phyloP scores from a whole-genome alignment of 2,888 invertebrate genomes.

The Xestia ashworthii region DNA sequence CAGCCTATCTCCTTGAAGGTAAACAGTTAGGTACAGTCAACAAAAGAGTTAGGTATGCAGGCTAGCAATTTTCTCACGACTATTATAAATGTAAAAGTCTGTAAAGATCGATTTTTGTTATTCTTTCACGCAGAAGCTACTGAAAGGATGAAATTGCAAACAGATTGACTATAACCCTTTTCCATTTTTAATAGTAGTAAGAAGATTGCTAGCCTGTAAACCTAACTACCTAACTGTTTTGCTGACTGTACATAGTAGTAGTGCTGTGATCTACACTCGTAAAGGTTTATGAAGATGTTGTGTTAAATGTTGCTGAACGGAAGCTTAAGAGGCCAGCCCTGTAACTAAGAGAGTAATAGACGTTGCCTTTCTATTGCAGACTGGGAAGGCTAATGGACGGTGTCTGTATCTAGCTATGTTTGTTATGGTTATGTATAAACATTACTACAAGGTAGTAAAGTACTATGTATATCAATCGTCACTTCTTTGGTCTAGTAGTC shows the following conservation, averaged over 20 bases:
- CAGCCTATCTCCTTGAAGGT: background rate
- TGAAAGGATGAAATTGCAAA: no score
- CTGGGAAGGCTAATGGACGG: constrained; percentile 37
- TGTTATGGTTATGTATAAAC: background rate
- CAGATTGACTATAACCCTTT: no score
- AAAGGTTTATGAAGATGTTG: constrained; percentile 49
- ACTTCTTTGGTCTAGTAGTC: no score
- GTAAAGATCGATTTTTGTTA: no score
- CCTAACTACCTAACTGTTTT: no score
- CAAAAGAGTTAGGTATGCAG: no score
- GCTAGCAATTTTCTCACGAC: no score
- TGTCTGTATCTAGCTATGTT: constrained; percentile 21
- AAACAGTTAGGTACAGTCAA: background rate
- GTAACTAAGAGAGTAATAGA: constrained; percentile 39
- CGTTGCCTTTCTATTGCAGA: constrained; percentile 40
- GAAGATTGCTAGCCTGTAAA: no score
- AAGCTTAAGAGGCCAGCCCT: constrained; percentile 32
- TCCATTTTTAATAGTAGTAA: no score
- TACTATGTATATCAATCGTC: background rate
- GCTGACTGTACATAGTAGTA: background rate
- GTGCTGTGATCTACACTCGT: constrained; percentile 30
- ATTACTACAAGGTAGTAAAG: background rate
- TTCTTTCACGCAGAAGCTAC: no score
- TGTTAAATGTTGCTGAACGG: constrained; percentile 56
- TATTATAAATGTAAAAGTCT: no score